phyloP scores from a whole-genome alignment of 2,113 vertebrate species.

The Larimichthys crocea region DNA sequence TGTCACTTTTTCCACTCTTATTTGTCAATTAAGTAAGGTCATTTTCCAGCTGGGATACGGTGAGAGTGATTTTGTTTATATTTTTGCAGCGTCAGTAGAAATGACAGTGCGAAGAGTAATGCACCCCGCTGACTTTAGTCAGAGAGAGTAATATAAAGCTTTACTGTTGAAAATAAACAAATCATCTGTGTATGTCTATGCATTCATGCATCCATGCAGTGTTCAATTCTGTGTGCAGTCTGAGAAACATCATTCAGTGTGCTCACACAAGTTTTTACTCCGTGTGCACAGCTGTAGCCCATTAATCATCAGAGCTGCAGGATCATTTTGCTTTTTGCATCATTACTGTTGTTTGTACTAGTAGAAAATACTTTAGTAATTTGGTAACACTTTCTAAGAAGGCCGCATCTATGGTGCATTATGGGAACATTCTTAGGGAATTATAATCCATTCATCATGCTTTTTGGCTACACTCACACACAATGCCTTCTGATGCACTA shows the following conservation, averaged over 20 bases:
- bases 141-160: constrained; percentile 30
- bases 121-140: neutral
- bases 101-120: constrained; percentile 38
- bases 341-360: neutral
- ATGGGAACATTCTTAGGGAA: no score
- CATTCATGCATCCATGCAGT: neutral
- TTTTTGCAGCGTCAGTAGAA: constrained; percentile 64
- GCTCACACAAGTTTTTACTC: constrained; percentile 6
- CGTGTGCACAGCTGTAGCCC: constrained; percentile 4
- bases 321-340: neutral
- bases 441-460: no score
- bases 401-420: no score
- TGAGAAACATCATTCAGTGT: neutral
- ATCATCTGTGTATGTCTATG: neutral
- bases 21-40: constrained; percentile 57
- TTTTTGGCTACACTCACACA: no score
- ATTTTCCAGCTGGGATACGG: constrained; percentile 55
- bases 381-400: no score
- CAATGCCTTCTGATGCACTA: no score
- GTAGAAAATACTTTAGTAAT: neutral
- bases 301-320: constrained; percentile 7
- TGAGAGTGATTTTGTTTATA: constrained; percentile 55
- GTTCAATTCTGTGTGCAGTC: neutral
- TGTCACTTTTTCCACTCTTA: constrained; percentile 70
- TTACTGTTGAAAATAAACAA: neutral